Conservation (phyloP, 2,113 vertebrate species). For the Xyrauchen texanus region DNA sequence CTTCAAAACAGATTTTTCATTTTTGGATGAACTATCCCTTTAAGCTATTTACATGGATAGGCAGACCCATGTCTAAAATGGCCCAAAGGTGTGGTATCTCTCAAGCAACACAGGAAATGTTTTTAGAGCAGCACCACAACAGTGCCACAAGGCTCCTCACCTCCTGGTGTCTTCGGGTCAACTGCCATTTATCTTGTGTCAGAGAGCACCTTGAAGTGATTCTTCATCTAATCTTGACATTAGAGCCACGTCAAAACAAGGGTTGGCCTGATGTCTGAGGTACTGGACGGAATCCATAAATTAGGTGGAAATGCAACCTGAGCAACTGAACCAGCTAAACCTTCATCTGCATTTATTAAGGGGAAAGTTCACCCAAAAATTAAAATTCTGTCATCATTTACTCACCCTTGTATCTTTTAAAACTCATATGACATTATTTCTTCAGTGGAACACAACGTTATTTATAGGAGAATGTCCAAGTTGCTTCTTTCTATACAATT, state of each 20-base stretch:
- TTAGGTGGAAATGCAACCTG: constrained; percentile 43
- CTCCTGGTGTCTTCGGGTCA: constrained; percentile 64
- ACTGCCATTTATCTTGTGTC: constrained; percentile 71
- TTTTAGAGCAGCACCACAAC: constrained; percentile 55
- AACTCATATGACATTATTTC: too few relatives aligned
- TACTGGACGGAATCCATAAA: constrained; percentile 54
- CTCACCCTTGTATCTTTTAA: too few relatives aligned
- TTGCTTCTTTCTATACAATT: too few relatives aligned
- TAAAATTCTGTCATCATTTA: too few relatives aligned
- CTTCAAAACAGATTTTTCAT: too few relatives aligned
- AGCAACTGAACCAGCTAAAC: constrained; percentile 36
- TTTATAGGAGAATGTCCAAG: too few relatives aligned
- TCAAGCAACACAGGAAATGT: constrained; percentile 60
- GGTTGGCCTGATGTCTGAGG: constrained; percentile 54
- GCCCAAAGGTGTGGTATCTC: constrained; percentile 35
- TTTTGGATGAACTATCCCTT: neutral
- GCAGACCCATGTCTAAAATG: constrained; percentile 24
- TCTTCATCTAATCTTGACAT: constrained; percentile 55
- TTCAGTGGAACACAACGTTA: too few relatives aligned
- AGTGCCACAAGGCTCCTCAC: constrained; percentile 63
- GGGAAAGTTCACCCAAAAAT: too few relatives aligned
- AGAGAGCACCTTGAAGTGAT: constrained; percentile 57
- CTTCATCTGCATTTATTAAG: constrained; percentile 12
- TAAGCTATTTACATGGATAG: neutral
- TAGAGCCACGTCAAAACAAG: constrained; percentile 58